Evolutionary conservation across 2,888 invertebrate species (phyloP), one percentile per base, ranked within the genome.

Genomic region (Pherbina coryleti): DNA sequence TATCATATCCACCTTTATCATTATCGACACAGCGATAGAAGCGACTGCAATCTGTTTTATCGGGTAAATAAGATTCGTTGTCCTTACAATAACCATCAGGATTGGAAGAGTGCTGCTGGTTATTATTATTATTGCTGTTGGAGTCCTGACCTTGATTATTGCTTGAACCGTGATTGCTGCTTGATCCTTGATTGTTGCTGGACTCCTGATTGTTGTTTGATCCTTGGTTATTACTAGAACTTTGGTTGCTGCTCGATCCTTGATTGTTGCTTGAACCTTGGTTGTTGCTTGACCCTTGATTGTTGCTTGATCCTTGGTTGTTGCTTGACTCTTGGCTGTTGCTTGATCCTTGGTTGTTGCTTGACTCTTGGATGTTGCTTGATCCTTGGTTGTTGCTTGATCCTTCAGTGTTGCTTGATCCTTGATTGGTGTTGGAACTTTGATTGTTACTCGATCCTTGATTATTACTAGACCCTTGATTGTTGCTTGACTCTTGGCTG

Each of bases 11-110:
- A 19, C 92, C 92, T 79, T 91, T 91, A 55, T 92, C 93, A 83
- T 92, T 91, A 79, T 92, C 91, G 0, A 93, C 93, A 85, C 94
- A 94, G 55, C 94, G 91, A 83, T 93, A 93, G 86, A 94, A 94
- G 84, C 93, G 93, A 31, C 91, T 91, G 83, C 94, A 94, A 76
- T 92, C 90, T 2, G 83, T 83, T 51, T 87, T 86, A 83, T 91
- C 90, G 0, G 88, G 82, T 51, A 91, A 82, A 83, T 88, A 88
- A 44, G 90, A 90, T 81, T 91, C 91, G 66, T 89, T 89, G n/a
- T 85, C 79, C 19, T 82, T 82, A 76, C 91, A 91, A 72, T 85
- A 91, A 85, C 88, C 88, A 49, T 84, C 82, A 8, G 86, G 85
- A 78, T 82, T 85, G 11, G 82, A 76, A 0, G 87, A 86, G 28